A percentile compares a stretch with the other conserved stretches of the same genome.
phyloP scores from a whole-genome alignment of 53 echinoderm and acorn worm species.

The Zoroaster sp. region DNA sequence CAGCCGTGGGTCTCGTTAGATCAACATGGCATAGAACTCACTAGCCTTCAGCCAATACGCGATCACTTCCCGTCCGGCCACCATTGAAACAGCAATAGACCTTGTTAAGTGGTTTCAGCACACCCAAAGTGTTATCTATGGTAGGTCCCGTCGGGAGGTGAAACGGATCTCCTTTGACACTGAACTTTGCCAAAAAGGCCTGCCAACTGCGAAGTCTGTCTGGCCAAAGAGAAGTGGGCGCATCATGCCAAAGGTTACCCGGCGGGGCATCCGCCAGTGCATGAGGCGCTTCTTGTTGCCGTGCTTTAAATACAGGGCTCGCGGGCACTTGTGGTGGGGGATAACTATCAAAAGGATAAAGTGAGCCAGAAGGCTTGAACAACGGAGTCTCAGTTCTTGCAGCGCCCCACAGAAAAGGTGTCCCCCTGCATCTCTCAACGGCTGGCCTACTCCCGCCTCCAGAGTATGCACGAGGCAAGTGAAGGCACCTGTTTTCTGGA shows the following conservation, averaged over 20 bases:
- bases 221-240: neutral
- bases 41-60: too few relatives aligned
- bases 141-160: neutral
- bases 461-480: too few relatives aligned
- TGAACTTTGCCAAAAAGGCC: too few relatives aligned
- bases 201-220: neutral
- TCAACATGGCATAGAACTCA: neutral
- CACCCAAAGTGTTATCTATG: constrained; percentile 17
- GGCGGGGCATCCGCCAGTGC: neutral
- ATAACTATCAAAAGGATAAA: neutral
- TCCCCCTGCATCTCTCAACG: too few relatives aligned
- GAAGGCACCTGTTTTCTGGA: neutral
- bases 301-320: neutral
- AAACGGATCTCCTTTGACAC: too few relatives aligned
- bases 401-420: neutral
- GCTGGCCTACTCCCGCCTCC: too few relatives aligned
- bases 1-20: neutral
- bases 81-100: too few relatives aligned
- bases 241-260: neutral
- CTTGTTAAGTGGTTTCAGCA: neutral
- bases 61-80: too few relatives aligned
- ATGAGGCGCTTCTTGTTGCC: neutral
- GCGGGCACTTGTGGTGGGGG: neutral
- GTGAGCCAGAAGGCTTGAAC: neutral
- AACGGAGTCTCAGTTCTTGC: neutral